Conservation (phyloP, 2,113 vertebrate species). For the Montifringilla adamsi region DNA sequence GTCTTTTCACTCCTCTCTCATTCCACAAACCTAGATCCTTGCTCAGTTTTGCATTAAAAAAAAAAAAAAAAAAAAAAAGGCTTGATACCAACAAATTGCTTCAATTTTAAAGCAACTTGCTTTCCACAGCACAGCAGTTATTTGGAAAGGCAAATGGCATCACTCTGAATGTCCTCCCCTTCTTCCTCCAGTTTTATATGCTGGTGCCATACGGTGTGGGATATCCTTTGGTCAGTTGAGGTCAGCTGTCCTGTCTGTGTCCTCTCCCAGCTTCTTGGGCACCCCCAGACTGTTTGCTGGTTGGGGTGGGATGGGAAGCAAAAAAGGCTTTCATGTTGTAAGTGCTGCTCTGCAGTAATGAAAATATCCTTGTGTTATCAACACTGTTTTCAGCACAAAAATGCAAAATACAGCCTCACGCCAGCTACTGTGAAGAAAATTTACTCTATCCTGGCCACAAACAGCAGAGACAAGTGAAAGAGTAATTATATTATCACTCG, state of each 20-base stretch:
- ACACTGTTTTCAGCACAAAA: background rate
- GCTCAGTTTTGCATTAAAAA: background rate
- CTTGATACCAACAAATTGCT: background rate
- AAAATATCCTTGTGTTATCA: background rate
- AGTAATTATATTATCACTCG: background rate
- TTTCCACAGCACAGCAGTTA: background rate
- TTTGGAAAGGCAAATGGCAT: background rate
- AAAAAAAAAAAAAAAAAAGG: background rate
- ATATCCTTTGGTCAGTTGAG: background rate
- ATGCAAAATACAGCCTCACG: background rate
- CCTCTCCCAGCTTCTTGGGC: background rate
- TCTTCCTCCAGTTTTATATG: background rate
- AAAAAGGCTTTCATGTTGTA: background rate
- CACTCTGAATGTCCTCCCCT: background rate
- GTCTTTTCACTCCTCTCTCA: background rate
- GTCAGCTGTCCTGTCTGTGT: background rate
- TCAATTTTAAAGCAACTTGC: background rate
- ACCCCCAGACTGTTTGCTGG: background rate
- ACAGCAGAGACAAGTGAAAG: background rate
- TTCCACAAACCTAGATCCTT: background rate
- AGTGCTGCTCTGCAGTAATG: background rate
- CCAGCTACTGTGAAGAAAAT: background rate
- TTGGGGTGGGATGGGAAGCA: background rate
- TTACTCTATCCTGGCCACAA: background rate
- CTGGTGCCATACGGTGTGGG: too few species aligned